A percentile compares a stretch with the other conserved stretches of the same genome.
These are phyloP conservation scores for Dorcus hopei DNA, from an alignment of 2,888 invertebrate species.

Conservation along the genomic window DNA sequence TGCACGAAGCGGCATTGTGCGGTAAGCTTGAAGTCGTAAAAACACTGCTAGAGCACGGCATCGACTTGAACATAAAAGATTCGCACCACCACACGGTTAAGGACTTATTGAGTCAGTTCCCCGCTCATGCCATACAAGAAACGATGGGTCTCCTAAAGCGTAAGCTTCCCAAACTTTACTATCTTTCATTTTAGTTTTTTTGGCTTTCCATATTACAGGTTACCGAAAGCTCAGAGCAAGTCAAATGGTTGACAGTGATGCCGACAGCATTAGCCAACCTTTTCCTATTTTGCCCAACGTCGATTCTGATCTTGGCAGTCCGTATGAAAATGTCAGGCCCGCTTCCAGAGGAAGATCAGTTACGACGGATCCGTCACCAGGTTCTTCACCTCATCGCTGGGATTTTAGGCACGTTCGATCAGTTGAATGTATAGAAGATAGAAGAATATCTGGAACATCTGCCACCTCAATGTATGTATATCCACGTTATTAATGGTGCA, in stretches of 20 bases:
- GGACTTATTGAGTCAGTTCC: constrained; percentile 82
- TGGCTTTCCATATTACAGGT: constrained; percentile 10
- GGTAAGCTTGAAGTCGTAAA: constrained; percentile 87
- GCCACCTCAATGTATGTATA: constrained; percentile 58
- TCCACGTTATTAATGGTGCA: background rate
- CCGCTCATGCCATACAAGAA: constrained; percentile 83
- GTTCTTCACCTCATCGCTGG: constrained; percentile 57
- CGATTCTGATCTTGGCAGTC: constrained; percentile 61
- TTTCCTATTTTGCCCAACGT: constrained; percentile 65
- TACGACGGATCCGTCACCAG: constrained; percentile 53
- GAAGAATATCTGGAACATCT: constrained; percentile 58
- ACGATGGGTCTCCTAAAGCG: constrained; percentile 82
- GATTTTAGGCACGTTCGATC: constrained; percentile 53
- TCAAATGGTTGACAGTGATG: constrained; percentile 43
- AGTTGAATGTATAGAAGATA: constrained; percentile 51
- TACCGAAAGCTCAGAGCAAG: constrained; percentile 25
- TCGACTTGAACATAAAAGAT: constrained; percentile 77
- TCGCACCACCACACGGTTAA: constrained; percentile 79
- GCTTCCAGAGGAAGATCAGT: constrained; percentile 49
- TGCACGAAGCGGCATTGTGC: constrained; percentile 91
- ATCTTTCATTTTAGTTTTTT: no score
- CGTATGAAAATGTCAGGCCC: constrained; percentile 62
- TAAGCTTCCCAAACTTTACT: constrained; percentile 47
- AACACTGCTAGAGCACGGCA: constrained; percentile 75
- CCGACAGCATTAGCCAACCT: constrained; percentile 50